Evolutionary conservation across 2,797 vertebrate species (phyloP), one percentile per base, ranked within the genome.

Genomic region (Halcyon smyrnensis): DNA sequence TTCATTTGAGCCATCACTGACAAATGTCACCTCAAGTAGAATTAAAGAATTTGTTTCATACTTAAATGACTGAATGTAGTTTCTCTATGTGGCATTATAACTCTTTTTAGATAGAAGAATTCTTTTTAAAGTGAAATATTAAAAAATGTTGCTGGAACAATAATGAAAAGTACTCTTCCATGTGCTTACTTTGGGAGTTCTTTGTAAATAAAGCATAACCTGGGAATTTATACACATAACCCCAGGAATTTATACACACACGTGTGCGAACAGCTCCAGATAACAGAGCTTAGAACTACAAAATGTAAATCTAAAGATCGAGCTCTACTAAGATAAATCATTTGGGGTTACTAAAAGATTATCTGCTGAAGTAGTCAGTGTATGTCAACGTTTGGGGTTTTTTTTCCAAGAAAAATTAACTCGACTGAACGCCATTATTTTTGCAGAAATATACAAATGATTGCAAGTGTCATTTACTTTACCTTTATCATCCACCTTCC

Each of bases 401-500:
- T 73, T 73, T 77, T 6, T 8, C 23, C 32, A 14, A 67, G 34
- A 54, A 24, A 62, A 74, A 30, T 17, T 53, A 53, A 53, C 17
- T 53, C 16, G 51, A 4, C 28, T 43, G 25, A 77, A 95, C 20
- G 8, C 1, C 8, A 27, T 57, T 41, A 21, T 32, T 74, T 86
- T 87, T 12, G 51, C 53, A 95, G 67, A 93, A 85, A 73, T 13
- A 48, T 6, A 39, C 18, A 78, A 68, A 48, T 62, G 10, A 45
- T 71, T 3, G 1, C 10, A 77, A 41, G 9, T 1, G 1, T 43
- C 0, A 1, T 63, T 68, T 67, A 30, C 23, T 50, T 85, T 45
- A 36, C 18, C 15, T 70, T 27, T 41, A 1, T 16, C 70, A 8
- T 54, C 6, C 60, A 60, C 25, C 19, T 53, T 75, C 15, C 41